Evolutionary conservation across 2,113 vertebrate genomes (phyloP).

Genomic region (Atherinomorus stipes): DNA sequence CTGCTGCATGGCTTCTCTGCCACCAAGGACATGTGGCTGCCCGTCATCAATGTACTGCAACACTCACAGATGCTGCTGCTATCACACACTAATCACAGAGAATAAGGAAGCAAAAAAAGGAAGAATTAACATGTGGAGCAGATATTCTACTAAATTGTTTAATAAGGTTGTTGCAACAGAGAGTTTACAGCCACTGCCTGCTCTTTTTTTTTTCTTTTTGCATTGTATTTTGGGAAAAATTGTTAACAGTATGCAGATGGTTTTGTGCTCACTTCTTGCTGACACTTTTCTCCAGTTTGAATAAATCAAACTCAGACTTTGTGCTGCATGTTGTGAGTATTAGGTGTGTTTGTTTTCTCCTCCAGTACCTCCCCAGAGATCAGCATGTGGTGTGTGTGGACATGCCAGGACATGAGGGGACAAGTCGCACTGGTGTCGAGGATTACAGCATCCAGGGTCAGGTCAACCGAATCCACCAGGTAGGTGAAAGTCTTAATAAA

Average conservation of each 20-base stretch:
- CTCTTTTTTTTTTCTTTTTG: too few relatives aligned
- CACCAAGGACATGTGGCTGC: slow-evolving; percentile 91
- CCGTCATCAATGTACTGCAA: slow-evolving; percentile 84
- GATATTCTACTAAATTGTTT: too few relatives aligned
- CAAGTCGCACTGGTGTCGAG: slow-evolving; percentile 86
- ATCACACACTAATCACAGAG: not conserved
- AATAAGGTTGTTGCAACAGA: too few relatives aligned
- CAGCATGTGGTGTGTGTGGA: slow-evolving; percentile 93
- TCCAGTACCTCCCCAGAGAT: slow-evolving; percentile 88
- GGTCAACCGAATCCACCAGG: slow-evolving; percentile 92
- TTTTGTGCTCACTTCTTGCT: too few relatives aligned
- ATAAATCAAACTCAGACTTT: too few relatives aligned
- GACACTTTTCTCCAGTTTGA: too few relatives aligned
- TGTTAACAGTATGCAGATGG: too few relatives aligned
- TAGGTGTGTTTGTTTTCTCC: slow-evolving; percentile 7
- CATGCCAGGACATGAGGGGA: slow-evolving; percentile 95
- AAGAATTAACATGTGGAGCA: too few relatives aligned
- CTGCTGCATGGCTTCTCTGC: slow-evolving; percentile 96
- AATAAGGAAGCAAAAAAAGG: not conserved
- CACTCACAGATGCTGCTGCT: not conserved
- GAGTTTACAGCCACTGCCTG: too few relatives aligned
- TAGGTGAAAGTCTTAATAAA: slow-evolving; percentile 59
- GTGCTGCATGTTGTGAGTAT: not conserved
- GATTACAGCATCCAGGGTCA: slow-evolving; percentile 94
- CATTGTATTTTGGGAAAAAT: too few relatives aligned